phyloP scores from a whole-genome alignment of 2,888 invertebrate species.

The Phortica okadai region DNA sequence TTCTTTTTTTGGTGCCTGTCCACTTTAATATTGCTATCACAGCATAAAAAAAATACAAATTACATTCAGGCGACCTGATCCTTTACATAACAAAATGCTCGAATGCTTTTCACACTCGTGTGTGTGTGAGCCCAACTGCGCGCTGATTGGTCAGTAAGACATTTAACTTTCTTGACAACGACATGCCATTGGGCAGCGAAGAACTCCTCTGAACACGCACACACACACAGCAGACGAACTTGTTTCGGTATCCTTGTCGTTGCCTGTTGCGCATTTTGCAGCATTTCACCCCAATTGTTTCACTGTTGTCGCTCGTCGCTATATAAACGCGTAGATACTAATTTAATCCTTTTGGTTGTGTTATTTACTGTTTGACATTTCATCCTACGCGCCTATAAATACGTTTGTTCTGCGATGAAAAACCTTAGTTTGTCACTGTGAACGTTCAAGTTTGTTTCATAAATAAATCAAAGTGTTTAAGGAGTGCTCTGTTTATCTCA shows the following conservation, averaged over 20 bases:
- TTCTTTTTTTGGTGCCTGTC: background rate
- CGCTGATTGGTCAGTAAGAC: conserved; percentile 51
- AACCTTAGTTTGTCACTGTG: background rate
- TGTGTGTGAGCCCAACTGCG: conserved; percentile 13
- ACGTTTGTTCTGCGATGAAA: background rate
- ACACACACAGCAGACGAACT: too few species aligned
- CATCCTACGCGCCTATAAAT: conserved; percentile 17
- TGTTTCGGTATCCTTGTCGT: conserved; percentile 6
- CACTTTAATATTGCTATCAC: background rate
- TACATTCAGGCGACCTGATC: conserved; percentile 14
- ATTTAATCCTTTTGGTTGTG: conserved; percentile 11
- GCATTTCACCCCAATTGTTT: background rate
- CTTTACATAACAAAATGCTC: background rate
- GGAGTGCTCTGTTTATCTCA: too few species aligned
- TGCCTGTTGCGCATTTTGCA: background rate
- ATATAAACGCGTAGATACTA: background rate
- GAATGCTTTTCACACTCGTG: background rate
- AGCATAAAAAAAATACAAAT: background rate
- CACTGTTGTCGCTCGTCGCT: background rate
- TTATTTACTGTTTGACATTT: background rate
- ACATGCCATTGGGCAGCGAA: conserved; percentile 50
- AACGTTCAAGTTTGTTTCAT: background rate
- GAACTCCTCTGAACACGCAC: background rate
- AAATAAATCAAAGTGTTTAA: background rate
- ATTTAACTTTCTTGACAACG: conserved; percentile 34